Evolutionary conservation across 2,113 vertebrate species (phyloP), one percentile per base, ranked within the genome.

Genomic region (Protobothrops mucrosquamatus): DNA sequence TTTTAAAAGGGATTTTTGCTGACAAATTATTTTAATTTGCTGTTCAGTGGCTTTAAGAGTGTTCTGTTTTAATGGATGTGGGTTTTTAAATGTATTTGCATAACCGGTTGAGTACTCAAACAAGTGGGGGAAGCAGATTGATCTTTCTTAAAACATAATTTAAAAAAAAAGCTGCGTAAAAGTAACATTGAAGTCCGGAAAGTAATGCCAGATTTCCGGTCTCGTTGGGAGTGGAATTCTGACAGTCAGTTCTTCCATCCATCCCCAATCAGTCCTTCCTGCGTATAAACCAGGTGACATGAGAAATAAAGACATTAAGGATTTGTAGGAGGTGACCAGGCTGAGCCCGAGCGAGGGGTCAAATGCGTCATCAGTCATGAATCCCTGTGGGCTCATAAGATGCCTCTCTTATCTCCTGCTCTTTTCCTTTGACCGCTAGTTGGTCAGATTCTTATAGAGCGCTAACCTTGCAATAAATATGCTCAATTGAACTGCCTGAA

Each of bases 1-100:
- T 85, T 57, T 85, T 29, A 48, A 91, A 91, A 91, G 23, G 69
- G 74, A 4, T 81, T 85, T 91, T 91, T 91, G 90, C 90, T 86
- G 90, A 85, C 74, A 39, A 48, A 55, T 91, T 85, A 85, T 91
- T 91, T 91, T 91, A 91, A 91, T 91, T 91, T 86, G 90, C 90
- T 46, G 74, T 85, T 55, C 74, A 57, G 90, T 81, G 46, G 39
- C 56, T 91, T 91, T 48, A 56, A 57, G 74, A 57, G 74, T 91
- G 85, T 57, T 29, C 52, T 43, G 1, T 91, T 91, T 91, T 91
- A 91, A 91, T 91, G 74, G 90, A 91, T 85, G 74, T 39, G 26
- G 43, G 10, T 6, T 74, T 90, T 52, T 24, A 22, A 12, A 61
- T 52, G 26, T 69, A 74, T 69, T 52, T 56, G 34, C 74, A 46